phyloP scores from a whole-genome alignment of 2,888 invertebrate species.

The Eupithecia tripunctaria region DNA sequence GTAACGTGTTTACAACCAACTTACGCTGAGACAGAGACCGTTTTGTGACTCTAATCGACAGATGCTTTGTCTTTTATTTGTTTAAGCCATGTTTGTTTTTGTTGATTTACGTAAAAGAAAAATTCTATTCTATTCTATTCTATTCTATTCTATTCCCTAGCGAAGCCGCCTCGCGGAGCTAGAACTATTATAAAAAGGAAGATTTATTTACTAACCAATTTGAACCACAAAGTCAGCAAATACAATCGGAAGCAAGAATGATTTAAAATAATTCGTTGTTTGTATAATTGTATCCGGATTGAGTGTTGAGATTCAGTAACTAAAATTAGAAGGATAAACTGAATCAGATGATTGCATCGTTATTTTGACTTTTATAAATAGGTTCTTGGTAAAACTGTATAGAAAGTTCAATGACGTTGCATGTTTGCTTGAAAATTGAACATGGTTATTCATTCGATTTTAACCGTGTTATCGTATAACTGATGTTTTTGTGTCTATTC shows the following conservation, averaged over 20 bases:
- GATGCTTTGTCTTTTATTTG: no score
- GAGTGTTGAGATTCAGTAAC: conserved; percentile 23
- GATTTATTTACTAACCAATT: background rate
- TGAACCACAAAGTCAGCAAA: background rate
- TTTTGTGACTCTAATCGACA: no score
- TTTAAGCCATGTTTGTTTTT: no score
- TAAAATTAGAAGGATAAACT: conserved; percentile 31
- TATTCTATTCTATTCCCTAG: no score
- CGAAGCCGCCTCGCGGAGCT: no score
- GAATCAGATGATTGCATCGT: conserved; percentile 31
- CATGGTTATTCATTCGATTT: conserved; percentile 14
- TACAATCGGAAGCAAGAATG: background rate
- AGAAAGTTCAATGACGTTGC: conserved; percentile 34
- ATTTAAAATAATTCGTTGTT: background rate
- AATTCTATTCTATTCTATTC: no score
- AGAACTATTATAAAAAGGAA: no score
- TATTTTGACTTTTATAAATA: conserved; percentile 36
- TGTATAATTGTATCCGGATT: conserved; percentile 3
- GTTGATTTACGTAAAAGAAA: no score
- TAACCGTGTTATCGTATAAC: background rate
- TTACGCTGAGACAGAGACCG: no score
- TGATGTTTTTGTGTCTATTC: conserved; percentile 2
- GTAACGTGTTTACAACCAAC: no score
- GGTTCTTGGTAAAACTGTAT: conserved; percentile 18
- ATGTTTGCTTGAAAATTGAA: background rate